These are phyloP conservation scores for Plecotus auritus DNA, from an alignment of 2,113 vertebrate species.

Conservation along the genomic window DNA sequence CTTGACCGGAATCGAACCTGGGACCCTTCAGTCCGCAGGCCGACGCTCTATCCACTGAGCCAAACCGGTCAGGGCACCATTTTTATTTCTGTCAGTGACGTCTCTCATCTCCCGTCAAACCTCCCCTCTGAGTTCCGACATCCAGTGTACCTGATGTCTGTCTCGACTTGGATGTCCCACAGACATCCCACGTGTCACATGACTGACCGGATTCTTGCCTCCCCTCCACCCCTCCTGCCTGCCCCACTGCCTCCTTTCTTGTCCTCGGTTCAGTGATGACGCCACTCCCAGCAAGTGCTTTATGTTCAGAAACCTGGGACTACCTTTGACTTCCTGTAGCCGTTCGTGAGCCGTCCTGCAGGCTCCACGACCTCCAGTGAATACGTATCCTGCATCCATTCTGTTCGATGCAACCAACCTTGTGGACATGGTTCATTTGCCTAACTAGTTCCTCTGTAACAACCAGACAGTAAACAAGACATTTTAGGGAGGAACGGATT, in stretches of 20 bases:
- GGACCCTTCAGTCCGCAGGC: no score
- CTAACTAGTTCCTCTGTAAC: not conserved
- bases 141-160: not conserved
- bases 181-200: accelerated
- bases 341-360: not conserved
- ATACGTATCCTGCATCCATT: not conserved
- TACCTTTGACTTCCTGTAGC: not conserved
- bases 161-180: not conserved
- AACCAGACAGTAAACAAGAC: not conserved
- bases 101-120: not conserved
- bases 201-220: not conserved
- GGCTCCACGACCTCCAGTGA: not conserved
- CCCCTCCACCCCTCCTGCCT: not conserved
- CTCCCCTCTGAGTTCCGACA: not conserved
- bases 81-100: not conserved
- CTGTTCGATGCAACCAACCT: not conserved
- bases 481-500: not conserved
- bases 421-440: not conserved
- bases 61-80: no score
- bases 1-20: no score
- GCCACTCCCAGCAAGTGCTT: not conserved
- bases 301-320: not conserved
- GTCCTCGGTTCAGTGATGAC: not conserved
- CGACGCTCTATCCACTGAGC: no score
- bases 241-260: not conserved